Conservation (phyloP, 2,797 vertebrate species). For the Oreortyx pictus region DNA sequence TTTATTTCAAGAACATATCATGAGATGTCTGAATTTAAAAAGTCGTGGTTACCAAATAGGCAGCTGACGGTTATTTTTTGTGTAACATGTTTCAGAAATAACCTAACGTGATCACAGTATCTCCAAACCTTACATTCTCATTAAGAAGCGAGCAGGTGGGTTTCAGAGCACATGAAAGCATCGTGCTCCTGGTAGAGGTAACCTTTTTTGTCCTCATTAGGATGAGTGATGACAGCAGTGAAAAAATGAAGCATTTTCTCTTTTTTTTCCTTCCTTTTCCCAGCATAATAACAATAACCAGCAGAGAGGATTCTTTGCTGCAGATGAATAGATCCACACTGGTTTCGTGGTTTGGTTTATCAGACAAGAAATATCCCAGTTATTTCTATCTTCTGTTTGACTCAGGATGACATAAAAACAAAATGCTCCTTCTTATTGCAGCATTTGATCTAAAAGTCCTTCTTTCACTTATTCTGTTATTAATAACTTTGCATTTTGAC, state of each 20-base stretch:
- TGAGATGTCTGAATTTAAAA: conserved; percentile 33
- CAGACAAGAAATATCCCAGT: conserved; percentile 51
- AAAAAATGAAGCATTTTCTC: conserved; percentile 67
- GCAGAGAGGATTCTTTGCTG: conserved; percentile 49
- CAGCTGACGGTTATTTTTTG: conserved; percentile 59
- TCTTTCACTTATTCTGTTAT: conserved; percentile 37
- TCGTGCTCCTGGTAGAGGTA: conserved; percentile 66
- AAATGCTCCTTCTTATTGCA: conserved; percentile 37
- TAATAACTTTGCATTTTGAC: conserved; percentile 21
- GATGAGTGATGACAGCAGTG: conserved; percentile 74
- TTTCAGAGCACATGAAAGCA: conserved; percentile 74
- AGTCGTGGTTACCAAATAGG: conserved; percentile 52
- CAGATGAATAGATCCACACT: conserved; percentile 42
- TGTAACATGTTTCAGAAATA: conserved; percentile 65
- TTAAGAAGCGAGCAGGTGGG: conserved; percentile 74
- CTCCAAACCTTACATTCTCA: conserved; percentile 72
- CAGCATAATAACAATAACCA: conserved; percentile 67
- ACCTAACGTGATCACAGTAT: conserved; percentile 60
- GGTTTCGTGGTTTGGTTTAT: conserved; percentile 57
- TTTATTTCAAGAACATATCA: conserved; percentile 37
- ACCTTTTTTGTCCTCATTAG: conserved; percentile 76
- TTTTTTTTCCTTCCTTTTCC: conserved; percentile 56
- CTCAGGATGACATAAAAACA: conserved; percentile 41
- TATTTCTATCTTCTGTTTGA: conserved; percentile 47
- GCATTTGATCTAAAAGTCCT: conserved; percentile 38